Evolutionary conservation across 2,888 invertebrate species (phyloP).

Genomic region (Zaprionus lineosus): DNA sequence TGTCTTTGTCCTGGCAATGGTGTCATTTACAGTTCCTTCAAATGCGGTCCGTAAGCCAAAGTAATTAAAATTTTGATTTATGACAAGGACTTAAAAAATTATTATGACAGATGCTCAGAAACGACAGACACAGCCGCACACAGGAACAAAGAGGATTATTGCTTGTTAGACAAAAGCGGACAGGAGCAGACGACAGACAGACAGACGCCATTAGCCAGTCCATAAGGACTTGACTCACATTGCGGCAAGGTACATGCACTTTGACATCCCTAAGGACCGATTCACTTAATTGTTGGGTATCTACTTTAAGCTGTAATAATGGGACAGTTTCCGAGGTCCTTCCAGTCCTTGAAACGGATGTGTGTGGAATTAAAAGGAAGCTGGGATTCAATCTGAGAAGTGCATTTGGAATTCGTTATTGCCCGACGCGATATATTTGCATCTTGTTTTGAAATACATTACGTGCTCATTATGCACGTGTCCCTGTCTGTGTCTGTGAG

Average conservation of each 20-base stretch:
- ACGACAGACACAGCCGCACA: slow-evolving; percentile 35
- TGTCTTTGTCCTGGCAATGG: slow-evolving; percentile 23
- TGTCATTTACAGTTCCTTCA: slow-evolving; percentile 20
- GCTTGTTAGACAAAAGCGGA: neutral
- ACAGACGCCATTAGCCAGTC: slow-evolving; percentile 27
- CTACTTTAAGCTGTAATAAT: no score
- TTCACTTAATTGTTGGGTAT: no score
- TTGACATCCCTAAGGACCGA: no score
- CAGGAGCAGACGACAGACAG: neutral
- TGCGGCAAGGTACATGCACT: no score
- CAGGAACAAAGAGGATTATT: slow-evolving; percentile 17
- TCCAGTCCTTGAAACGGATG: no score
- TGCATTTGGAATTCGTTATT: slow-evolving; percentile 16
- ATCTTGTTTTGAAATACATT: slow-evolving; percentile 17
- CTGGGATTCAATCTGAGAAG: slow-evolving; percentile 7
- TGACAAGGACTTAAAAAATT: slow-evolving; percentile 65
- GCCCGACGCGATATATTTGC: neutral
- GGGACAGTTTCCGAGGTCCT: no score
- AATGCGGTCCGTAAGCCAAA: slow-evolving; percentile 25
- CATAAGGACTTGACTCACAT: no score
- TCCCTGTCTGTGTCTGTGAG: slow-evolving; percentile 27
- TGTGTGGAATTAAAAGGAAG: no score
- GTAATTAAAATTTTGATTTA: slow-evolving; percentile 73
- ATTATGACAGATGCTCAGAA: slow-evolving; percentile 55
- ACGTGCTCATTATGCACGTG: slow-evolving; percentile 58